Evolutionary conservation across 2,888 invertebrate genomes (phyloP), one percentile per base, ranked within the genome.

Genomic region (Acleris cristana): DNA sequence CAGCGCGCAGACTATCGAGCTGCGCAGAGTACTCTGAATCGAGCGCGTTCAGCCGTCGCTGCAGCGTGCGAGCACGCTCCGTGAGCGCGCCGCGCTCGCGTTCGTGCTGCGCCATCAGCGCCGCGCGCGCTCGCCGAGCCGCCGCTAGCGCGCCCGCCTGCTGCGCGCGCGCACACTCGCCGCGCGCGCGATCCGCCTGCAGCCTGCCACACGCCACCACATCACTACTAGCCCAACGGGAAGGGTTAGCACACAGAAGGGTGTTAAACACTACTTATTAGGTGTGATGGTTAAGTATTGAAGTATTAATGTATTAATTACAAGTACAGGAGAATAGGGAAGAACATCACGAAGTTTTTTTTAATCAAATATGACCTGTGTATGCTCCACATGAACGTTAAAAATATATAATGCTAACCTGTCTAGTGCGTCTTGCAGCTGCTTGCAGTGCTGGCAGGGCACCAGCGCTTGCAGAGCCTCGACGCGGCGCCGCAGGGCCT

Each of bases 11-110:
- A 78, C 96, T 96, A 78, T 96, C 96, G 65, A 97, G 94, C 85
- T 97, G 97, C 76, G 96, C 96, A 64, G 96, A 95, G 85, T 97
- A 97, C 86, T 98, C 98, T 8, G 96, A 95, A 84, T 97, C 96
- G 69, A 97, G 92, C 45, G 96, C 94, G 72, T 95, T 95, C 71
- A 97, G 93, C 23, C 96, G 93, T 45, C 95, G 94, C 83, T 96
- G 96, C 74, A 97, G 88, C 71, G 95, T 94, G 68, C 95, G 94
- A 65, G 96, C 95, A 67, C 96, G 95, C 78, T 97, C 96, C 44
- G 95, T 85, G 64, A 95, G 89, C 69, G 94, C 93, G 34, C 94
- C 94, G 72, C 94, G 94, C 82, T 94, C 90, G 70, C 95, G 93
- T 76, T 94, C 91, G 83, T 94, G 94, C 81, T 87, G 87, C 74